These are phyloP conservation scores for Clarias fuscus DNA, from an alignment of 2,797 vertebrate species.

Conservation along the genomic window DNA sequence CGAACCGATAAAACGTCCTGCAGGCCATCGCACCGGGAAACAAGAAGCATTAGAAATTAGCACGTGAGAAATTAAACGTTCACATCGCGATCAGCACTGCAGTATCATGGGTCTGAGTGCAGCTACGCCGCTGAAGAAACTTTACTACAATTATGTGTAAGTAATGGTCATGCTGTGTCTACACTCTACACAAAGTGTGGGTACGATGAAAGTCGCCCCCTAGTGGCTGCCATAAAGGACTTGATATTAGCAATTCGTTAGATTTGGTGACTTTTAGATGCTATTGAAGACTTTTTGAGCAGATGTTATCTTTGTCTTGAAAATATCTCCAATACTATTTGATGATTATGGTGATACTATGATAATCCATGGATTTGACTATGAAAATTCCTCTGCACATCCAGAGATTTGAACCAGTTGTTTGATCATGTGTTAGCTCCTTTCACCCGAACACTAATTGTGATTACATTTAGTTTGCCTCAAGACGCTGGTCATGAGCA, in stretches of 20 bases:
- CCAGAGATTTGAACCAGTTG: neutral
- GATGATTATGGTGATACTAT: neutral
- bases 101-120: neutral
- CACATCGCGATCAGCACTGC: neutral
- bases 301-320: neutral
- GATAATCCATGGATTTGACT: neutral
- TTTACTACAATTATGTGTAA: neutral
- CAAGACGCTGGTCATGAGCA: neutral
- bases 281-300: neutral
- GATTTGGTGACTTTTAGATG: neutral
- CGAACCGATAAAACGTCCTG: conserved; percentile 96
- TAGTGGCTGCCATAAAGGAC: neutral
- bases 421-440: neutral
- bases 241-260: neutral
- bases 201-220: neutral
- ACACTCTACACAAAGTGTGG: neutral
- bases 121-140: neutral
- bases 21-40: neutral
- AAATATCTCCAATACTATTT: neutral
- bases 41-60: neutral
- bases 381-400: neutral
- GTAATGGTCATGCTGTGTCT: neutral
- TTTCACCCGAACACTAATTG: neutral
- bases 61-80: neutral
- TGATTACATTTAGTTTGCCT: neutral